Conservation (phyloP, 1,140 invertebrate genomes). For the Heliconius hermathena region DNA sequence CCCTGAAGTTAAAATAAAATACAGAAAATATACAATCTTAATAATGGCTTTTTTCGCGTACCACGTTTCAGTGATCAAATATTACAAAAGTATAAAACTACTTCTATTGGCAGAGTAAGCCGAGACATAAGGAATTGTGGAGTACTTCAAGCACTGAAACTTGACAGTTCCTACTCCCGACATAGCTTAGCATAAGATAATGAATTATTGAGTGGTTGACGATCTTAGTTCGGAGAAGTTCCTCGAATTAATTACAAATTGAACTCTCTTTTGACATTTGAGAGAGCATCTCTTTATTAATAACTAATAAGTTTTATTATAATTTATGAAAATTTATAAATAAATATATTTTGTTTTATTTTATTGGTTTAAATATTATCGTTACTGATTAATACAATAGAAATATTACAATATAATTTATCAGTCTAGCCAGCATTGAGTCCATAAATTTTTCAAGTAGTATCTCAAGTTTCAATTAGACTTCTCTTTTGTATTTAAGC, state of each 20-base stretch:
- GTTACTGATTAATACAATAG: not conserved
- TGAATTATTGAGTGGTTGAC: slow-evolving; percentile 26
- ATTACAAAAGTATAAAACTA: not conserved
- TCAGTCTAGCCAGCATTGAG: not conserved
- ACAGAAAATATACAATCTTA: no score
- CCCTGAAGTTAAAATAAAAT: no score
- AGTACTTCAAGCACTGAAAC: not conserved
- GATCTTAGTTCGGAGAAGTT: slow-evolving; percentile 6
- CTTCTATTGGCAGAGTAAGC: not conserved
- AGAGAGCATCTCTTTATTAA: not conserved
- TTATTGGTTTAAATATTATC: not conserved
- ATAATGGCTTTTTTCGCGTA: no score
- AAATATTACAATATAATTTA: not conserved
- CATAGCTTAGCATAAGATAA: slow-evolving; percentile 15
- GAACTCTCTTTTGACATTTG: not conserved
- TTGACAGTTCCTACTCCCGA: slow-evolving; percentile 2
- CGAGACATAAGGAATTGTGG: not conserved
- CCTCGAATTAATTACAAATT: slow-evolving; percentile 7
- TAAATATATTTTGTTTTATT: no score
- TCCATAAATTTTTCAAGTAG: not conserved
- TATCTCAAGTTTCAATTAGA: not conserved
- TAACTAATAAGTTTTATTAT: not conserved
- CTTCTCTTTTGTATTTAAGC: slow-evolving; percentile 12
- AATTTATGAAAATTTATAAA: no score
- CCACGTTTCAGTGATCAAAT: no score